Base-by-base conservation (phyloP, 2,113 vertebrate species). In the Galbula dea region DNA sequence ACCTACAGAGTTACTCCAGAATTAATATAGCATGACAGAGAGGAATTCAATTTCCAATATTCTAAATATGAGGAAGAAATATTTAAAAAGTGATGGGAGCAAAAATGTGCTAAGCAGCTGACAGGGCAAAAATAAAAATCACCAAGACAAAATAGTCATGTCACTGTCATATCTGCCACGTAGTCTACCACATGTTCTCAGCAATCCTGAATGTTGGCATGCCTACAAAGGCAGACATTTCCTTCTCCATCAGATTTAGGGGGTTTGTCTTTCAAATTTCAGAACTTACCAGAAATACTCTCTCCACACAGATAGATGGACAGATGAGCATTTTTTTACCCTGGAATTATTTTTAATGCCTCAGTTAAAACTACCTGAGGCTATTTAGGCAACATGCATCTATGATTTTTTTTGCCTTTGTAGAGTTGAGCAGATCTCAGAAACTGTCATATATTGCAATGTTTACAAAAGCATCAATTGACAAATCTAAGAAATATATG, bases 341-440 rank as follows among this genome's bases (percentile, higher is more conserved):
- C 32, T 74, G 68, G 43, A 89, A 87, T 87, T 93, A 55, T 71
- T 84, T 93, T 83, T 83, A 87, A 92, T 58, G 65, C 27, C 22
- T 51, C 78, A 52, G 75, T 78, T 71, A 72, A 57, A 89, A 92
- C 85, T 71, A 83, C 57, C 74, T n/a, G 23, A 87, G 78, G 49
- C n/a, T 83, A 73, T 86, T 91, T 78, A 91, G 30, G 54, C 72
- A 76, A 79, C 15, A 20, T 22, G 61, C 14, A 32, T 30, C 63
- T 58, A 41, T 4, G 20, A 11, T 12, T 66, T 23, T 55, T 83
- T 86, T 62, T 81, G 36, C 39, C 78, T 88, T 74, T 36, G 14
- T 76, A 51, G 26, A 91, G 32, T 39, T 72, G 48, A 92, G 49
- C 37, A 75, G 41, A 62, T 76, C 51, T 73, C 18, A 85, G 59